Conservation (phyloP, 37 sponge, comb jelly and placozoan genomes). For the Mnemiopsis leidyi region DNA sequence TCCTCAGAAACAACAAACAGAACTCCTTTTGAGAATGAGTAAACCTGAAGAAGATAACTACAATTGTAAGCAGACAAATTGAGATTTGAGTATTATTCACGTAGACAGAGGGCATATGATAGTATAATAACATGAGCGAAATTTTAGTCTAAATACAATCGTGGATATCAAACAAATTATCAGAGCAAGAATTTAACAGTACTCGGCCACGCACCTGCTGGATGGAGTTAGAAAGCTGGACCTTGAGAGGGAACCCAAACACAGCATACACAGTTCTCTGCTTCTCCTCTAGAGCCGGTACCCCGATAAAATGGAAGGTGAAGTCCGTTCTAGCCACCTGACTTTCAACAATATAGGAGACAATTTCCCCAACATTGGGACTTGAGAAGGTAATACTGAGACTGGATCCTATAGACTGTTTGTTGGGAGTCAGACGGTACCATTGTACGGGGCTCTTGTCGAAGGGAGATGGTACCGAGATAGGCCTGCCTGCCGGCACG, state of each 20-base stretch:
- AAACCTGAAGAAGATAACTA: no score
- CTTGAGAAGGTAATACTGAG: background rate
- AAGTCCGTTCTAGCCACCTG: background rate
- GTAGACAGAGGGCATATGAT: no score
- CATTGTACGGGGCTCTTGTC: background rate
- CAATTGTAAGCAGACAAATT: no score
- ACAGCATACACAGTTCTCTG: constrained; percentile 5
- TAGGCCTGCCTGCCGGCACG: background rate
- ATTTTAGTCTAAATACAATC: no score
- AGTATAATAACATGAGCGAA: no score
- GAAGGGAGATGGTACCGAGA: background rate
- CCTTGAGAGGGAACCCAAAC: background rate
- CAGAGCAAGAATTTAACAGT: no score
- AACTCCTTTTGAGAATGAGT: background rate
- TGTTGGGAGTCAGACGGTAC: background rate
- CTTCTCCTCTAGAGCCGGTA: background rate
- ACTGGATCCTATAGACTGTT: background rate
- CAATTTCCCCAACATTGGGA: background rate
- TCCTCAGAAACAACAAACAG: background rate
- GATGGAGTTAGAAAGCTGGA: background rate
- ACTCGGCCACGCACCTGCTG: background rate
- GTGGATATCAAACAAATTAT: no score
- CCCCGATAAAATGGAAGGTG: background rate
- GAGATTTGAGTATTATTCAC: no score
- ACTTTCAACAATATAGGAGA: background rate